phyloP scores from a whole-genome alignment of 2,888 invertebrate species.

The Pyrrhia umbra region DNA sequence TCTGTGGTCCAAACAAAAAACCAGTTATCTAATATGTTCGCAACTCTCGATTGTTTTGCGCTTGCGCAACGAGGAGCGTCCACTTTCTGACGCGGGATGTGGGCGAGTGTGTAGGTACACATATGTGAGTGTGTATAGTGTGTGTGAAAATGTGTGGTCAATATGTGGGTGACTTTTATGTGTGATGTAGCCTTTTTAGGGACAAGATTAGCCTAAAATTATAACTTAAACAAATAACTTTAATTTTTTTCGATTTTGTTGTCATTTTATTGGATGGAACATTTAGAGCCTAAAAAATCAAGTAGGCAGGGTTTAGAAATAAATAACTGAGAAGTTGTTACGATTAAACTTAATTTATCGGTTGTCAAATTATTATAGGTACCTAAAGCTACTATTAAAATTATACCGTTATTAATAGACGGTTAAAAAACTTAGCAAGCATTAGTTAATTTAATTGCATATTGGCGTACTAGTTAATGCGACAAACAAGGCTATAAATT shows the following conservation, averaged over 20 bases:
- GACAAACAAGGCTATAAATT: constrained; percentile 46
- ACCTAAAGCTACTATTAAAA: neutral
- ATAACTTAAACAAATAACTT: neutral
- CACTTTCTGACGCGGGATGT: constrained; percentile 70
- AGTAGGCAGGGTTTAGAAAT: neutral
- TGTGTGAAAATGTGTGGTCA: constrained; percentile 40
- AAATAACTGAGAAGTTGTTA: neutral
- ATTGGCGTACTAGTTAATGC: constrained; percentile 11
- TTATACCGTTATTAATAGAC: neutral
- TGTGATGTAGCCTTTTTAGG: neutral
- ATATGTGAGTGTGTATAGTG: constrained; percentile 45
- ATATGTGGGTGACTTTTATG: constrained; percentile 26
- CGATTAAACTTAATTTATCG: neutral
- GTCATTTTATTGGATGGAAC: no score
- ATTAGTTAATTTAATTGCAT: constrained; percentile 17
- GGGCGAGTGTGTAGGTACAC: constrained; percentile 36
- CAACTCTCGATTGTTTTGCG: constrained; percentile 83
- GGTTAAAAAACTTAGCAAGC: neutral
- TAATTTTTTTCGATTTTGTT: no score
- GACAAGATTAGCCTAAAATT: neutral
- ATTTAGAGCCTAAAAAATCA: no score
- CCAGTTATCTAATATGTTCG: constrained; percentile 81
- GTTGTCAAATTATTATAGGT: neutral
- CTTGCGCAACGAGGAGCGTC: constrained; percentile 82
- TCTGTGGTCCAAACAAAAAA: constrained; percentile 73